These are phyloP conservation scores for Chaetodon trifascialis DNA, from an alignment of 2,113 vertebrate genomes.

Conservation along the genomic window DNA sequence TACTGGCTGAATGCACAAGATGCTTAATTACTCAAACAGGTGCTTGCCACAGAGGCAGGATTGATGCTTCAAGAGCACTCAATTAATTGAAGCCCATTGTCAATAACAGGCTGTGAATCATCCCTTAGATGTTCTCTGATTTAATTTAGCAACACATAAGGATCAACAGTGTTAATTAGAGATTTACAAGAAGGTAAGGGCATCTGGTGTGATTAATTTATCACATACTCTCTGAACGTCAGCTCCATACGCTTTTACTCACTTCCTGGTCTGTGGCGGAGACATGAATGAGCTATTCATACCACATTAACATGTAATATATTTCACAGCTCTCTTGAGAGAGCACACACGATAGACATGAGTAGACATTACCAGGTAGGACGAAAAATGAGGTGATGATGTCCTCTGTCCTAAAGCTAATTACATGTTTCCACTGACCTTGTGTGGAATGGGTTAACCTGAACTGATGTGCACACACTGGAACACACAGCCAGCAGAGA, in stretches of 20 bases:
- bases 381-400: slow-evolving; percentile 41
- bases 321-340: slow-evolving; percentile 56
- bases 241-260: slow-evolving; percentile 45
- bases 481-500: not conserved
- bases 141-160: slow-evolving; percentile 76
- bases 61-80: slow-evolving; percentile 72
- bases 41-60: slow-evolving; percentile 67
- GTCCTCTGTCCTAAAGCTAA: slow-evolving; percentile 41
- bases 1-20: slow-evolving; percentile 51
- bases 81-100: slow-evolving; percentile 79
- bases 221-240: slow-evolving; percentile 45
- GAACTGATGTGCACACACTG: slow-evolving; percentile 16
- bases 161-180: slow-evolving; percentile 80
- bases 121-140: slow-evolving; percentile 73
- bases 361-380: slow-evolving; percentile 29
- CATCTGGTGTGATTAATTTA: slow-evolving; percentile 73
- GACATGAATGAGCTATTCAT: slow-evolving; percentile 64
- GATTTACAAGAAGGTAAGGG: slow-evolving; percentile 73
- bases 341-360: slow-evolving; percentile 36
- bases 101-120: slow-evolving; percentile 73
- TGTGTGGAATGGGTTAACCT: slow-evolving; percentile 30
- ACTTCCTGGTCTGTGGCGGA: slow-evolving; percentile 38
- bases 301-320: slow-evolving; percentile 65
- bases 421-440: slow-evolving; percentile 50
- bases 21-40: slow-evolving; percentile 76